Conservation (phyloP, 2,113 vertebrate genomes). For the Heliornis fulica region DNA sequence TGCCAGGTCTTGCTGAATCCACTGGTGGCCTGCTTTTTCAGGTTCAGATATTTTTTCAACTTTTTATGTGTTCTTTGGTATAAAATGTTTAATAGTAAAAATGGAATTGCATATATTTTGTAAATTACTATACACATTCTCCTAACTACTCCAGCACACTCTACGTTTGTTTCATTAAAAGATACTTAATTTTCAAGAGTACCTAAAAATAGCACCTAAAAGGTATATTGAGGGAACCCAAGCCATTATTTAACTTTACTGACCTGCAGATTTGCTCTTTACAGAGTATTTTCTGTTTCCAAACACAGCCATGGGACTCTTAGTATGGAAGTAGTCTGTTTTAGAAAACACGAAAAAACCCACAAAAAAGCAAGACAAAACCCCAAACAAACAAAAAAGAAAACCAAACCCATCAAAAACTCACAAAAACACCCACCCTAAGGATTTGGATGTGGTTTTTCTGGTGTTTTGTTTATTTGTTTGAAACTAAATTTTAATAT, state of each 20-base stretch:
- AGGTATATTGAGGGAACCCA: background rate
- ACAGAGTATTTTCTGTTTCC: background rate
- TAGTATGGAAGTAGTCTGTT: background rate
- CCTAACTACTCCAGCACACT: background rate
- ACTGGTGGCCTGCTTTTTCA: background rate
- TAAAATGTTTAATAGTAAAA: background rate
- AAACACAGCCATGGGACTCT: background rate
- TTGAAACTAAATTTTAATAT: background rate
- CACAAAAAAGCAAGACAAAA: too few relatives aligned
- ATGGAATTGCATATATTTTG: background rate
- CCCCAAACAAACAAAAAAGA: too few relatives aligned
- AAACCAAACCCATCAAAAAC: too few relatives aligned
- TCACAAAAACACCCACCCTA: too few relatives aligned
- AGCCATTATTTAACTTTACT: background rate
- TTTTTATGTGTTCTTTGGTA: background rate
- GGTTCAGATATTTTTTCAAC: background rate
- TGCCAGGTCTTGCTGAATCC: background rate
- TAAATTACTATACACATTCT: background rate
- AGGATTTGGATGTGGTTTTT: background rate
- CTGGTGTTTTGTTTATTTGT: too few relatives aligned
- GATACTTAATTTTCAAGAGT: background rate
- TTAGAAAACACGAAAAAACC: too few relatives aligned
- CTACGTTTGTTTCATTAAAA: background rate
- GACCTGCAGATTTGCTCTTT: background rate
- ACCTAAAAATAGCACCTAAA: background rate